phyloP scores from a whole-genome alignment of 2,113 vertebrate genomes.

The Delphinus delphis region DNA sequence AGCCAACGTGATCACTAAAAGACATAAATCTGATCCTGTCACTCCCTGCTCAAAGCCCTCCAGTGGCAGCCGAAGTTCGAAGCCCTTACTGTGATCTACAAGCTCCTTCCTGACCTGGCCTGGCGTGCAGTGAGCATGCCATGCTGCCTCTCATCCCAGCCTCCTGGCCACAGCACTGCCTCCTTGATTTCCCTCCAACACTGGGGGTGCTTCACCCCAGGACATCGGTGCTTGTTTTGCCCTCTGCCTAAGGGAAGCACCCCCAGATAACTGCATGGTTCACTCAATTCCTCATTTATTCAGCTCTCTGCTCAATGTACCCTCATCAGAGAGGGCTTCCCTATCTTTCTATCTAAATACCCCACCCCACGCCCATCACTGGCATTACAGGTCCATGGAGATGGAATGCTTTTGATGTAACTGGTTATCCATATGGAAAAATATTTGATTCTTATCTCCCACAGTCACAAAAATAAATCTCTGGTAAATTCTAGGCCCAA shows the following conservation, averaged over 20 bases:
- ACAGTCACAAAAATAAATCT: not conserved
- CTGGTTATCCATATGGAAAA: not conserved
- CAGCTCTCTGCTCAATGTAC: not conserved
- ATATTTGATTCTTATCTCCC: not conserved
- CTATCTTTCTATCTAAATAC: not conserved
- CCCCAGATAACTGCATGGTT: not conserved
- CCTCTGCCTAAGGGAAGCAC: not conserved
- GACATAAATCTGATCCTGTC: not conserved
- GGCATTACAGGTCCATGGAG: not conserved
- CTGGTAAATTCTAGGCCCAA: not conserved
- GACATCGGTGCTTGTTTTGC: not conserved
- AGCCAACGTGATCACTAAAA: not conserved
- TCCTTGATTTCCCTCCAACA: not conserved
- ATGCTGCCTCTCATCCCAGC: not conserved
- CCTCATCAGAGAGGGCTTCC: not conserved
- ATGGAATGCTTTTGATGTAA: not conserved
- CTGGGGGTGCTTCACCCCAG: not conserved
- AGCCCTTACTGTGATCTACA: not conserved
- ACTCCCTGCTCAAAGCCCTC: not conserved
- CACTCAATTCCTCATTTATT: not conserved
- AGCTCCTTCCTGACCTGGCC: not conserved
- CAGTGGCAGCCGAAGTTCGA: not conserved
- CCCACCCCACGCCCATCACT: too few species aligned
- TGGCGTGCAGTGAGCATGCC: fast-evolving
- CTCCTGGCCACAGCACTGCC: not conserved